Base-by-base conservation (phyloP, 2,888 invertebrate species). In the Busseola fusca region DNA sequence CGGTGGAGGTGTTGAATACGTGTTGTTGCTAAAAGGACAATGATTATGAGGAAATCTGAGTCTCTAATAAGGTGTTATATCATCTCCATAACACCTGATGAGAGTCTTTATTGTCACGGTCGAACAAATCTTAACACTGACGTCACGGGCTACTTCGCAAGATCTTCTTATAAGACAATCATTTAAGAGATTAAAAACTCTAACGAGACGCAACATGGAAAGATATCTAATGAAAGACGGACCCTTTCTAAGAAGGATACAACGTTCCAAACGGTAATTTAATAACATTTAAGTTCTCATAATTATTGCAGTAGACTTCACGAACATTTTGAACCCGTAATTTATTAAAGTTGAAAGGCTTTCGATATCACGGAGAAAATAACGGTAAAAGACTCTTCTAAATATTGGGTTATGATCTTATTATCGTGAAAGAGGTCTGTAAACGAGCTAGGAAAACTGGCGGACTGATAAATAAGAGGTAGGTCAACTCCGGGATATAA, bases 341-440 rank as follows among this genome's bases (percentile, higher is more conserved):
- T 81, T 83, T 81, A 84, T 84, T 81, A 84, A 79, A 77, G 76
- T 72, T 69, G 81, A 84, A 78, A 81, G 74, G 73, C 79, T 82
- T 84, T 84, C 59, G 72, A 74, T 80, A 80, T 82, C 82, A 79
- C 74, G 70, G 68, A 74, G 73, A 78, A 76, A 84, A 79, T 72
- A 81, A 82, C 81, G 73, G 68, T 76, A 65, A 79, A 78, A 82
- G 68, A 75, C 69, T 80, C 74, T 78, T 79, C 72, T 82, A 83
- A 83, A 83, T 82, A 84, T 84, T 79, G 76, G 83, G 81, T 81
- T 84, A 84, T 82, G 76, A 84, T 84, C 78, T 71, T 64, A 82
- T 84, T 84, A 84, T 78, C 81, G 74, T 75, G 82, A 82, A 78
- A 78, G 76, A 84, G 84, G 76, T 78, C 69, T 81, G 78, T 73